These are phyloP conservation scores for Microtus ochrogaster DNA, from an alignment of 2,113 vertebrate genomes.

Conservation along the genomic window DNA sequence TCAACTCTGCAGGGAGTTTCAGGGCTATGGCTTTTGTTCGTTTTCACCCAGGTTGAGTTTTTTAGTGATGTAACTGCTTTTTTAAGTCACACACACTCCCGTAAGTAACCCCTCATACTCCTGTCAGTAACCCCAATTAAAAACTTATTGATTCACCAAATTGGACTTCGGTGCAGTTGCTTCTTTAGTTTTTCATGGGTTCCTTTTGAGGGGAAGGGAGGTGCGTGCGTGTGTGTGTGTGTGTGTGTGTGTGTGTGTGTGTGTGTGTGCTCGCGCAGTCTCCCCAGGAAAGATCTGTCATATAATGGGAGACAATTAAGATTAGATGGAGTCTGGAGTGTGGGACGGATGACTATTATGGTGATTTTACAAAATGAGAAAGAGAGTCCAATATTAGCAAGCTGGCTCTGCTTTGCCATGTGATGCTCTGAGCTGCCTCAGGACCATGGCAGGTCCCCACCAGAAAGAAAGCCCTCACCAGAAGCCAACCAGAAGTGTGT, in stretches of 20 bases:
- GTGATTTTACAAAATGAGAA: neutral
- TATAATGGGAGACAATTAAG: neutral
- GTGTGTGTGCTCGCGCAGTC: too few relatives aligned
- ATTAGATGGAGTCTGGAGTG: neutral
- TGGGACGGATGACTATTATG: neutral
- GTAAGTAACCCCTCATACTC: neutral
- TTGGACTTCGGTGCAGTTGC: neutral
- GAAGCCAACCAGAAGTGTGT: neutral
- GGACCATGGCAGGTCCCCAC: neutral
- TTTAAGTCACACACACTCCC: neutral
- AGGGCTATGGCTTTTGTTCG: neutral
- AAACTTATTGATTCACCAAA: neutral
- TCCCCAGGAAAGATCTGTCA: neutral
- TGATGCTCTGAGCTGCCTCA: neutral
- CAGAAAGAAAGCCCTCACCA: neutral
- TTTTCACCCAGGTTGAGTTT: neutral
- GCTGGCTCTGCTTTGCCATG: neutral
- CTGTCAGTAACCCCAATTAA: neutral
- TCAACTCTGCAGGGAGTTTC: too few relatives aligned
- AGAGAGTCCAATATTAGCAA: neutral
- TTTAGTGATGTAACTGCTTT: neutral
- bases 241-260: neutral
- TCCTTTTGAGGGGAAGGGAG: too few relatives aligned
- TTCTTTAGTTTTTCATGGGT: neutral
- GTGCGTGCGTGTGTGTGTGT: neutral